Conservation (phyloP, 2,797 vertebrate species). For the Myioborus melanocephalus region DNA sequence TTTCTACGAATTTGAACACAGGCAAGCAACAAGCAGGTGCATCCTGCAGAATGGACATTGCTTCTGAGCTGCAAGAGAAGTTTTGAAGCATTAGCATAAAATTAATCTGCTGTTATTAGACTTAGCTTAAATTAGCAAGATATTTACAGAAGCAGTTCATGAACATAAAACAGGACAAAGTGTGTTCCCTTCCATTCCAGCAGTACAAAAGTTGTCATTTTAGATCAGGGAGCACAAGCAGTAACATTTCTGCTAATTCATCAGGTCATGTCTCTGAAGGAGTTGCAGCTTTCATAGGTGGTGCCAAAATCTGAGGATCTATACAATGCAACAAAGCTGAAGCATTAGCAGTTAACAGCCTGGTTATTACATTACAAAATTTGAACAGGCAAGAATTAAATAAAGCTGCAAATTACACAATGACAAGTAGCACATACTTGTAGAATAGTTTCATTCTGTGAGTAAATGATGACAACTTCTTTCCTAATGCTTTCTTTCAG, state of each 20-base stretch:
- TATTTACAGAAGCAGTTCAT: neutral
- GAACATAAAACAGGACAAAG: neutral
- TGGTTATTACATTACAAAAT: neutral
- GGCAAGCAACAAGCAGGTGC: constrained; percentile 94
- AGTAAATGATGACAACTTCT: neutral
- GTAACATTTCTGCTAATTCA: neutral
- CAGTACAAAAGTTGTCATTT: neutral
- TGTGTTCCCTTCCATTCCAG: neutral
- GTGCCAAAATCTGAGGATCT: neutral
- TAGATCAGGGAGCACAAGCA: neutral
- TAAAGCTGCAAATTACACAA: neutral
- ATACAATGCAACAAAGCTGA: neutral
- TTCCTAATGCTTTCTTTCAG: neutral
- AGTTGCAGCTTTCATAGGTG: neutral
- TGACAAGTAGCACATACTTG: neutral
- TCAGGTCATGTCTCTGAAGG: neutral
- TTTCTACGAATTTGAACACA: constrained; percentile 93
- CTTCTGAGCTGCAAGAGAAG: constrained; percentile 82
- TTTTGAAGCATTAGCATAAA: neutral
- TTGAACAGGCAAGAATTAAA: neutral
- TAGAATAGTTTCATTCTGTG: neutral
- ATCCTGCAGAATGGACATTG: constrained; percentile 89
- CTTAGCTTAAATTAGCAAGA: accelerated
- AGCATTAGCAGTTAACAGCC: neutral
- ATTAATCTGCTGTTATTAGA: neutral